phyloP scores from a whole-genome alignment of 2,888 invertebrate species.

The Schizaphis graminum region DNA sequence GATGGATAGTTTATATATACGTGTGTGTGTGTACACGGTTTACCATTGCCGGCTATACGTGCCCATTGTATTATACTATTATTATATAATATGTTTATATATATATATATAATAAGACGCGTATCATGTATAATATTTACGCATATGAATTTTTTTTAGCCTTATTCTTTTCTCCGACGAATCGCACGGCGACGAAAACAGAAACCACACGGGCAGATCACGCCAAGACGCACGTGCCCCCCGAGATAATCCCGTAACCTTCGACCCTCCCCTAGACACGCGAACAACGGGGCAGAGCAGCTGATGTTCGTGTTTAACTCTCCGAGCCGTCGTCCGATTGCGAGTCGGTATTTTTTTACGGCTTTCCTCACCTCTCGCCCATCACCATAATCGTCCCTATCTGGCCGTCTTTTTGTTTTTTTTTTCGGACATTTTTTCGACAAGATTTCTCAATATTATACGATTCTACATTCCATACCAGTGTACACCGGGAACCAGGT shows the following conservation, averaged over 20 bases:
- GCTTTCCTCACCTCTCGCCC: neutral
- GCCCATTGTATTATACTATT: neutral
- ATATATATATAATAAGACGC: neutral
- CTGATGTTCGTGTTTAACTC: slow-evolving; percentile 16
- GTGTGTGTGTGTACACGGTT: neutral
- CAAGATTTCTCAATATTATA: neutral
- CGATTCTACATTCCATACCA: neutral
- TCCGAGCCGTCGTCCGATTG: neutral
- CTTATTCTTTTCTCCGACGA: neutral
- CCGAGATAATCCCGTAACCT: neutral
- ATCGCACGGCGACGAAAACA: neutral
- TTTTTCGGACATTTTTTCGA: slow-evolving; percentile 43
- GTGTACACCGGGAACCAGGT: neutral
- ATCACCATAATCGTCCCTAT: neutral
- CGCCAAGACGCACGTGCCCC: neutral
- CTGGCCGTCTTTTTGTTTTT: neutral
- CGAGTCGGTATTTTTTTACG: slow-evolving; percentile 15
- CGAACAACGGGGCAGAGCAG: slow-evolving; percentile 9
- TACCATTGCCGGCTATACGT: slow-evolving; percentile 22
- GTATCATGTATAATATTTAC: neutral
- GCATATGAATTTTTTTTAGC: neutral
- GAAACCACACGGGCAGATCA: neutral
- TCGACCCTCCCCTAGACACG: neutral
- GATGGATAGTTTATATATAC: neutral
- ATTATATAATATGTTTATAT: neutral